Evolutionary conservation across 2,797 vertebrate species (phyloP), one percentile per base, ranked within the genome.

Genomic region (Peromyscus eremicus): DNA sequence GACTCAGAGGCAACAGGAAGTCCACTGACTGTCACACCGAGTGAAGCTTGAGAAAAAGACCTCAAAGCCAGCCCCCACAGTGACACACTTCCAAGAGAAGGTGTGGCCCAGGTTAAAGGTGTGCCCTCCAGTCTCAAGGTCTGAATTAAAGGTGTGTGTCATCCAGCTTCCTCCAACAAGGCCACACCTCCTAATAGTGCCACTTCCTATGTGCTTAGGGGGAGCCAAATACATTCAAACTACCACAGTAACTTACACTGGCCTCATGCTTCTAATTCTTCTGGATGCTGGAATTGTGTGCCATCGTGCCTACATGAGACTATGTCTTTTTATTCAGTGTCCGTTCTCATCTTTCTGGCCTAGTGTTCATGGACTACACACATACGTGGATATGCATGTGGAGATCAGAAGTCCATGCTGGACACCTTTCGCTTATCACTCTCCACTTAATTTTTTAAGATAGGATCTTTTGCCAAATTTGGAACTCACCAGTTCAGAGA

Each of bases 21-120:
- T 10, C n/a, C 0, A 37, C n/a, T 73, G 70, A 73, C 19, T 37
- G 70, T 73, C n/a, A 73, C n/a, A 73, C 19, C 0, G 0, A 21
- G 70, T 73, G 70, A 73, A 40, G 19, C 70, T 71, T 37, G 70
- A 71, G 70, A 37, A 40, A 8, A 71, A 37, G 19, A 37, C 17
- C 70, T 71, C n/a, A 37, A 71, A 71, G n/a, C n/a, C 19, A 0
- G 1, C 27, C 19, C n/a, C 70, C n/a, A 37, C n/a, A 40, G 19
- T 73, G n/a, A 73, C n/a, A 37, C 9, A 40, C 70, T 71, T 21
- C n/a, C 37, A 73, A 11, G 19, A 73, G n/a, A 71, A 10, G 9
- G n/a, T 40, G 19, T 73, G n/a, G 19, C 14, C 70, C n/a, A 37
- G n/a, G 11, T 23, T 40, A 73, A 73, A 73, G n/a, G 19, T 71